Evolutionary conservation across 2,888 invertebrate species (phyloP).

Genomic region (Thymelicus sylvestris): DNA sequence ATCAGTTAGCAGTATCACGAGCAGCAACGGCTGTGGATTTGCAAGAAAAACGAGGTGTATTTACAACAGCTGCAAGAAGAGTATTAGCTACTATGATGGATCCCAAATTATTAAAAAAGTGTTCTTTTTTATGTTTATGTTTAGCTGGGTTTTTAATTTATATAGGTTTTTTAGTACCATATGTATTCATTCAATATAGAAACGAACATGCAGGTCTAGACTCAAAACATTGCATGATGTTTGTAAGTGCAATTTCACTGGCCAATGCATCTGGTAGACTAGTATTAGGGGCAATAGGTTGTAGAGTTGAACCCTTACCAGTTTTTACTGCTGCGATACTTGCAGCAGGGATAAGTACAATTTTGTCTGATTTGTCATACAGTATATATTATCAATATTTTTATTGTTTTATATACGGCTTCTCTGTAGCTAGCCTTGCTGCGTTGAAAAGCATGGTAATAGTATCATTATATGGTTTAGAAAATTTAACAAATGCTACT

Average conservation of each 20-base stretch:
- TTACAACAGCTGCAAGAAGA: slow-evolving; percentile 71
- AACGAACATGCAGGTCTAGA: slow-evolving; percentile 61
- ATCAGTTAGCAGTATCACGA: slow-evolving; percentile 75
- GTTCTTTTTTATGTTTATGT: slow-evolving; percentile 63
- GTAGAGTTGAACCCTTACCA: slow-evolving; percentile 62
- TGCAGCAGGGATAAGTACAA: slow-evolving; percentile 58
- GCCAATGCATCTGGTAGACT: slow-evolving; percentile 67
- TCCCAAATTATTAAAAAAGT: slow-evolving; percentile 61
- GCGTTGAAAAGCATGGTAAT: slow-evolving; percentile 65
- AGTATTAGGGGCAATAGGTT: slow-evolving; percentile 59
- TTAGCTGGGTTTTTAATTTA: slow-evolving; percentile 62
- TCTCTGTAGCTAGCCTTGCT: slow-evolving; percentile 60
- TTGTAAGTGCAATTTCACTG: slow-evolving; percentile 69
- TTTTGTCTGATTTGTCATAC: slow-evolving; percentile 61
- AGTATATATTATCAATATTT: slow-evolving; percentile 66
- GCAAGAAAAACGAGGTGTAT: slow-evolving; percentile 65
- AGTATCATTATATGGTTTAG: slow-evolving; percentile 72
- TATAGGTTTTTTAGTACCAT: slow-evolving; percentile 70
- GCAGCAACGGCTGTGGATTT: slow-evolving; percentile 70
- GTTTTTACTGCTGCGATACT: slow-evolving; percentile 48
- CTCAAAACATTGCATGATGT: slow-evolving; percentile 58
- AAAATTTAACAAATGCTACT: slow-evolving; percentile 74
- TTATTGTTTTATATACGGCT: slow-evolving; percentile 65
- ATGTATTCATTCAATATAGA: slow-evolving; percentile 66
- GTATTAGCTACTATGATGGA: slow-evolving; percentile 78